These are phyloP conservation scores for Hyppa rectilinea DNA, from an alignment of 2,888 invertebrate species.

Conservation along the genomic window DNA sequence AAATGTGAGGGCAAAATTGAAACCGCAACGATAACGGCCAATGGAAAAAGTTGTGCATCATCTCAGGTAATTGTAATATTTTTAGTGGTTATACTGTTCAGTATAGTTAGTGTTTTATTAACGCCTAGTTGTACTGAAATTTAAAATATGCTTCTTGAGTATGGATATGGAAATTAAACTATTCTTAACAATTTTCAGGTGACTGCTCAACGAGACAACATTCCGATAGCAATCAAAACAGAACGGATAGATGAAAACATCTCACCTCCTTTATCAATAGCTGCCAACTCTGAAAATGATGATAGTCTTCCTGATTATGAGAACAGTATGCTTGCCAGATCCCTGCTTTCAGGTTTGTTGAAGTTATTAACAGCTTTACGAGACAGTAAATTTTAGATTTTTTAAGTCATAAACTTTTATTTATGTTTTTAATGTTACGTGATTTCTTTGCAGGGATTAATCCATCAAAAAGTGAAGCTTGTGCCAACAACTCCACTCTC, in stretches of 20 bases:
- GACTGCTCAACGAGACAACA: constrained; percentile 78
- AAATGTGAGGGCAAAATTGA: constrained; percentile 81
- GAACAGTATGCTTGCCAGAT: constrained; percentile 90
- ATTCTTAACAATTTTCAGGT: constrained; percentile 67
- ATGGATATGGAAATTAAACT: no score
- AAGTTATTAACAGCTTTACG: not conserved
- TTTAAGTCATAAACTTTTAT: no score
- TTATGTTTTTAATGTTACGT: not conserved
- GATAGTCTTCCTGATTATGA: constrained; percentile 89
- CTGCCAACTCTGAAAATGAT: constrained; percentile 83
- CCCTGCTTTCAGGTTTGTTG: constrained; percentile 85
- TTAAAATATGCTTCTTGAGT: not conserved
- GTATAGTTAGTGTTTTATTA: not conserved
- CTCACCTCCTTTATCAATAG: constrained; percentile 76
- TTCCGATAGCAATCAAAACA: constrained; percentile 84
- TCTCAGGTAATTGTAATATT: constrained; percentile 74
- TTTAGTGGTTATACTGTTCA: not conserved
- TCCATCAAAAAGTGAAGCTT: constrained; percentile 85
- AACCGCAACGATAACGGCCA: constrained; percentile 75
- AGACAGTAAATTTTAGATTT: no score
- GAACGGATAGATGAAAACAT: constrained; percentile 82
- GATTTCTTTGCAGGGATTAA: constrained; percentile 82
- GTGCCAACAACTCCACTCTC: constrained; percentile 76
- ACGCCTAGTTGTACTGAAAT: not conserved
- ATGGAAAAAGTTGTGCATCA: constrained; percentile 80